Evolutionary conservation across 2,113 vertebrate genomes (phyloP), one percentile per base, ranked within the genome.

Genomic region (Ramphastos sulfuratus): DNA sequence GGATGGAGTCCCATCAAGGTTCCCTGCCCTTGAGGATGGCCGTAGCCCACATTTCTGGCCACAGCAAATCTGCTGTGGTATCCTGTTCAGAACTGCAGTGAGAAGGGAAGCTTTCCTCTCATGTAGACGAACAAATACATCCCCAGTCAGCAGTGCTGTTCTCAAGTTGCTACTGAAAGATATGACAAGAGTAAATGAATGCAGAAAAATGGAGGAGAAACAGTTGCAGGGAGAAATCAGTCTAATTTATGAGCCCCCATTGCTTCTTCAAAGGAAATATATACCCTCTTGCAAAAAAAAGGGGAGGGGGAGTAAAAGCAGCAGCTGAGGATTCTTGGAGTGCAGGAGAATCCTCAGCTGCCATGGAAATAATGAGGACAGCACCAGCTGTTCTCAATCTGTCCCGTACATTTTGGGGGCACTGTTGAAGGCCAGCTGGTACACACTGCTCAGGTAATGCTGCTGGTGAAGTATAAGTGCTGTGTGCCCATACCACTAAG

Each of bases 231-330:
- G 30, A 78, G 59, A 91, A 93, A 30, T 74, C 87, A 71, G 44
- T 60, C 80, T 87, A 95, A 93, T 96, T 96, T 96, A 96, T 87
- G 85, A 91, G 59, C 42, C 82, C 35, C 56, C 31, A 27, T 60
- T 91, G 75, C 72, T 95, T 87, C 82, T 93, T 95, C 91, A 93
- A 93, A 95, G 71, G 92, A 95, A 96, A 95, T 94, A 94, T 85
- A 91, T 76, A 91, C 52, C 60, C 72, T 66, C 67, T 85, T 92
- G 27, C 28, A 76, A 84, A 84, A 52, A 44, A 82, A 67, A 31
- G 4, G 19, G 44, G 55, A 81, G 79, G 72, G 79, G 59, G 79
- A 44, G 73, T 90, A 83, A 90, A 96, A 81, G 39, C 76, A 91
- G 93, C 90, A 94, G 95, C 94, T 94, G 94, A 95, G 87, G 80